phyloP scores from a whole-genome alignment of 2,797 vertebrate species.

The Protonibea diacanthus region DNA sequence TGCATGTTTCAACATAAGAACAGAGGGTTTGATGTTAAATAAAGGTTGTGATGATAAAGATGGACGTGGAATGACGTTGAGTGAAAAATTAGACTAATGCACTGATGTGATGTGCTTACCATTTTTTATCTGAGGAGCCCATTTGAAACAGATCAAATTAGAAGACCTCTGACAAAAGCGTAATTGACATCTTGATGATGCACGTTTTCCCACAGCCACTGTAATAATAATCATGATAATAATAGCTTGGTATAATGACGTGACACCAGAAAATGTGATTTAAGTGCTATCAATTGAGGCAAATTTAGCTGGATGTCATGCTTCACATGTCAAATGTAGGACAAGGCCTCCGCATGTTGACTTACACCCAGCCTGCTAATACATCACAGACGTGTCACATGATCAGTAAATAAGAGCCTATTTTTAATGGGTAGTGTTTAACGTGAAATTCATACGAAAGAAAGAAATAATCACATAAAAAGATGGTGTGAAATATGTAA shows the following conservation, averaged over 20 bases:
- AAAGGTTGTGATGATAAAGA: neutral
- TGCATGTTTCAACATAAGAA: neutral
- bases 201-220: constrained; percentile 6
- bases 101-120: neutral
- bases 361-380: constrained; percentile 15
- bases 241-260: constrained; percentile 4
- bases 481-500: neutral
- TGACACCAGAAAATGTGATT: constrained; percentile 35
- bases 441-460: neutral
- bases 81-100: neutral
- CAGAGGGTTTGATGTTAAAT: neutral
- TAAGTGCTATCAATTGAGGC: constrained; percentile 27
- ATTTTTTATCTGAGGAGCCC: neutral
- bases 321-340: neutral
- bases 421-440: neutral
- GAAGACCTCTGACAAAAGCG: constrained; percentile 18
- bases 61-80: neutral
- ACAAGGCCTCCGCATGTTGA: neutral
- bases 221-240: constrained; percentile 16
- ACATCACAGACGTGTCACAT: neutral
- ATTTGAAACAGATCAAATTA: constrained; percentile 30
- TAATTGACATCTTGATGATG: constrained; percentile 16
- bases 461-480: neutral
- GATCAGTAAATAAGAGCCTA: neutral
- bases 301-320: constrained; percentile 17